phyloP scores from a whole-genome alignment of 2,113 vertebrate genomes.

The Scalopus aquaticus region DNA sequence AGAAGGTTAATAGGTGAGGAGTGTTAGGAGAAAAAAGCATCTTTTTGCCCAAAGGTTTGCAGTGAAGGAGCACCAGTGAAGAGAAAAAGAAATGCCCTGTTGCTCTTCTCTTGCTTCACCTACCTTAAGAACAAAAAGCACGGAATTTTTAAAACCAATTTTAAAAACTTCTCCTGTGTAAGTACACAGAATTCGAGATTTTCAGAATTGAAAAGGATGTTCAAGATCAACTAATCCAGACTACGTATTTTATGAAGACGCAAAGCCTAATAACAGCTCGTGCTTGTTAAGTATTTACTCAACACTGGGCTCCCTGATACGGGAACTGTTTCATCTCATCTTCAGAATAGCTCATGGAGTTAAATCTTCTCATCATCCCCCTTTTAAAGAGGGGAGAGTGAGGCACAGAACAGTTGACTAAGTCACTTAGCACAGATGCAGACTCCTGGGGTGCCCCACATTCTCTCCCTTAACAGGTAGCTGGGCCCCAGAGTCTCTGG shows the following conservation, averaged over 20 bases:
- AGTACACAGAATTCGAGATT: background rate
- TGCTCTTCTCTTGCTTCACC: background rate
- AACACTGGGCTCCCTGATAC: too few relatives aligned
- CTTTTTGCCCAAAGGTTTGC: background rate
- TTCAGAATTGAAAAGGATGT: background rate
- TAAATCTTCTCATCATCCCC: background rate
- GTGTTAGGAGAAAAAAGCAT: background rate
- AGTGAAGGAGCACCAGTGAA: background rate
- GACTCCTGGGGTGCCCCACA: rapidly evolving
- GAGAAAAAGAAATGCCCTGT: background rate
- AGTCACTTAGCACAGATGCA: background rate
- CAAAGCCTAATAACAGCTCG: background rate
- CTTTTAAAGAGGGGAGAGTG: background rate
- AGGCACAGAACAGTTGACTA: background rate
- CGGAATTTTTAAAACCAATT: background rate
- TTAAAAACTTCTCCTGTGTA: background rate
- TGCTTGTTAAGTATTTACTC: too few relatives aligned
- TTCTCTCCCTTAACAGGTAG: background rate
- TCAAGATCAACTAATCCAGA: background rate
- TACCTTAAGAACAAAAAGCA: background rate
- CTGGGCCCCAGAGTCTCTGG: background rate
- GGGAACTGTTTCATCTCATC: background rate
- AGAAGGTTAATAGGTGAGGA: background rate
- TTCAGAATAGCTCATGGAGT: background rate
- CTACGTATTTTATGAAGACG: background rate